These are phyloP conservation scores for Porphyrio hochstetteri DNA, from an alignment of 2,113 vertebrate species.

Conservation along the genomic window DNA sequence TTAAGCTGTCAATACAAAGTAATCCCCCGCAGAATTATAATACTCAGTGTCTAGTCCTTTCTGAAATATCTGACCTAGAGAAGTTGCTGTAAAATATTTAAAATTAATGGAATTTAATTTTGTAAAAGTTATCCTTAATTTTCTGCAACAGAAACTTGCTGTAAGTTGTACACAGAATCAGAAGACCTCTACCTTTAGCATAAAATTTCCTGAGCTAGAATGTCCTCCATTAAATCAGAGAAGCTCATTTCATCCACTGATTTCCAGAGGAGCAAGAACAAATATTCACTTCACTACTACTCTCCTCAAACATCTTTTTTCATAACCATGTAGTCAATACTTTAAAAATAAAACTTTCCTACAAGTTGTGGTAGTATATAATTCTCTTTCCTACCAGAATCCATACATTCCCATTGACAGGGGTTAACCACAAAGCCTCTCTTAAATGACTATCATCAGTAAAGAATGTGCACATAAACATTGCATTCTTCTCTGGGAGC, in stretches of 20 bases:
- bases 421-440: slow-evolving; percentile 42
- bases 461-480: slow-evolving; percentile 58
- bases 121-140: background rate
- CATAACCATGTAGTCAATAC: background rate
- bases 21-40: background rate
- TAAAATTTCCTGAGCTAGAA: background rate
- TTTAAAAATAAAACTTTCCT: slow-evolving; percentile 62
- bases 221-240: background rate
- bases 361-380: background rate
- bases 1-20: background rate
- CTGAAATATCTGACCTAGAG: background rate
- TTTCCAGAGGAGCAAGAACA: background rate
- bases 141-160: background rate
- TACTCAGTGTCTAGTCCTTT: background rate
- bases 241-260: background rate
- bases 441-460: slow-evolving; percentile 38
- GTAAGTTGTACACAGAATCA: background rate
- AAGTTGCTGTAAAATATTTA: background rate
- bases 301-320: background rate
- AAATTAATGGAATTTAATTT: background rate
- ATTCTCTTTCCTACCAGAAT: slow-evolving; percentile 23
- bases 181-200: background rate
- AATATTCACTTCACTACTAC: background rate
- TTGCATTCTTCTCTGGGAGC: slow-evolving; percentile 29
- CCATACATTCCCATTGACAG: slow-evolving; percentile 43